Conservation (phyloP, 2,888 invertebrate genomes). For the Cancer borealis region DNA sequence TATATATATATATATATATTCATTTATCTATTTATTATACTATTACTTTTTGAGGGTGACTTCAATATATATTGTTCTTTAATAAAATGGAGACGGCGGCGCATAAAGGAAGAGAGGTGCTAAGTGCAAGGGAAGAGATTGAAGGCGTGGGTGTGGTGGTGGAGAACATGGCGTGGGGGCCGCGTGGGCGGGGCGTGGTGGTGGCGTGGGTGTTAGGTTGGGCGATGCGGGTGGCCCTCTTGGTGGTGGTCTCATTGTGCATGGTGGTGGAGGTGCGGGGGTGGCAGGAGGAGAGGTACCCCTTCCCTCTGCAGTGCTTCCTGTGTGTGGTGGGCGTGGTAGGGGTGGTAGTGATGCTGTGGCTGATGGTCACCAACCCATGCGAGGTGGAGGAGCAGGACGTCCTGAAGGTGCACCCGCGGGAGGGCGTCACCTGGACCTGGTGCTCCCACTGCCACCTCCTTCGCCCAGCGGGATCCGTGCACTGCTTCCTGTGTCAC, state of each 20-base stretch:
- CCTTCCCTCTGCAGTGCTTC: not conserved
- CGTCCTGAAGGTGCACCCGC: not conserved
- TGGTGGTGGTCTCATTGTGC: not conserved
- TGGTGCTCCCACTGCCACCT: constrained; percentile 44
- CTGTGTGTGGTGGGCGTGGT: not conserved
- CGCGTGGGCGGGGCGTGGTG: not conserved
- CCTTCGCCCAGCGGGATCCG: not conserved
- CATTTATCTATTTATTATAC: too few relatives aligned
- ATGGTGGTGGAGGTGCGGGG: not conserved
- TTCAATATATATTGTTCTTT: not conserved
- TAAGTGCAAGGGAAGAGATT: not conserved
- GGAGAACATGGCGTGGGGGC: constrained; percentile 8
- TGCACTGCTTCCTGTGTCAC: constrained; percentile 36
- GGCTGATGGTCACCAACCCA: constrained; percentile 5
- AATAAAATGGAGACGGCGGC: not conserved
- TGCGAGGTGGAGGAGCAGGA: not conserved
- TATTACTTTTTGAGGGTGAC: too few relatives aligned
- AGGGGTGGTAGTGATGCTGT: not conserved
- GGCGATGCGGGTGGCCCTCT: not conserved
- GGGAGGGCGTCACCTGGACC: constrained; percentile 38
- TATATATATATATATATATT: too few relatives aligned
- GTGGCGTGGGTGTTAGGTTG: not conserved
- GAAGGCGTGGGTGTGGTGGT: not conserved
- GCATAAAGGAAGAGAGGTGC: not conserved
- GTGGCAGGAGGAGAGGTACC: not conserved